These are phyloP conservation scores for Galago senegalensis DNA, from an alignment of 2,797 vertebrate genomes.

Conservation along the genomic window DNA sequence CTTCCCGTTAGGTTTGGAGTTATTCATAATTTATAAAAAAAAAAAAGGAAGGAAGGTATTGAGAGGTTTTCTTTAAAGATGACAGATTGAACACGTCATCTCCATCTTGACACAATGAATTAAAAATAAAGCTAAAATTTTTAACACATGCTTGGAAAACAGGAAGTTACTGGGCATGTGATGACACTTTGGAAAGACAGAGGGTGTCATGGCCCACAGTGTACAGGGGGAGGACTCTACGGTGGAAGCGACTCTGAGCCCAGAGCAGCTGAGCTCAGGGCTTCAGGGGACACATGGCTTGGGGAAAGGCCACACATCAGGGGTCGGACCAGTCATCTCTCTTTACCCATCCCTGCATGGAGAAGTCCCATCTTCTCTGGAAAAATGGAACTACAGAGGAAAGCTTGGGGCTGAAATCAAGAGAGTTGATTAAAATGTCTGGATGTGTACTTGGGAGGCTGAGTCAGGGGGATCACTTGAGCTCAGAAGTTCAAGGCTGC, in stretches of 20 bases:
- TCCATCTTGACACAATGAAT: neutral
- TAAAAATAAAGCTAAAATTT: neutral
- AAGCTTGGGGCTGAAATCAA: neutral
- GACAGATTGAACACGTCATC: neutral
- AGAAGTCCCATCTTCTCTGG: neutral
- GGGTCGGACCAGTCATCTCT: neutral
- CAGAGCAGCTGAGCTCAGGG: neutral
- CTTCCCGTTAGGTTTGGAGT: neutral
- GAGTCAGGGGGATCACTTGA: too few species aligned
- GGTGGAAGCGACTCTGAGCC: rapidly evolving
- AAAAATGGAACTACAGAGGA: neutral
- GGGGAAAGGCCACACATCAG: too few species aligned
- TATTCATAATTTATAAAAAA: neutral
- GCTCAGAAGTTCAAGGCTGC: too few species aligned
- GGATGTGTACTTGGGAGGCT: too few species aligned
- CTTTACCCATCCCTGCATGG: neutral
- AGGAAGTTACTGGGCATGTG: neutral
- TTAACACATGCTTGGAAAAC: neutral
- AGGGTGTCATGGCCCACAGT: neutral
- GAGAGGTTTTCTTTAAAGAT: neutral
- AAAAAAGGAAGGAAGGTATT: neutral
- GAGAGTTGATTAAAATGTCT: neutral
- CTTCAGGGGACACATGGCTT: neutral
- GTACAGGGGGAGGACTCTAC: neutral
- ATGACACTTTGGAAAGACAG: neutral